These are phyloP conservation scores for Manis crassicaudata DNA, from an alignment of 2,797 vertebrate genomes.

Conservation along the genomic window DNA sequence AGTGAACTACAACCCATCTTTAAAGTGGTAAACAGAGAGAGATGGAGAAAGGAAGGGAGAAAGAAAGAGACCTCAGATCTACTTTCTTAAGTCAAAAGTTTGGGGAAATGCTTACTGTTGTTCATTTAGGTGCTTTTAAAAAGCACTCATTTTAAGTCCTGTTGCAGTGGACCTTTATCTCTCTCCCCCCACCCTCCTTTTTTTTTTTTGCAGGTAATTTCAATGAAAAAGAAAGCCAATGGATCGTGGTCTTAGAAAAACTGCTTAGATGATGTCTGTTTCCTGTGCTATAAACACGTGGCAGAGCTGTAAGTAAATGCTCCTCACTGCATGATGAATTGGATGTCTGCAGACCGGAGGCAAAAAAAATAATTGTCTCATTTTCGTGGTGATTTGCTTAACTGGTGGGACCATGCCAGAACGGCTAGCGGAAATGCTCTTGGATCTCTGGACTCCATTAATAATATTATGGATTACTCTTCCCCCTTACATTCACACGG, in stretches of 20 bases:
- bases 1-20: not conserved
- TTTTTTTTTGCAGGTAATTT: constrained; percentile 85
- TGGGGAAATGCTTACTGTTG: not conserved
- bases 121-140: not conserved
- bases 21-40: not conserved
- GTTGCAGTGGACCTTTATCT: constrained; percentile 34
- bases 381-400: constrained; percentile 89
- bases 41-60: too few species aligned
- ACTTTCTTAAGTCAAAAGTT: not conserved
- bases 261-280: constrained; percentile 84
- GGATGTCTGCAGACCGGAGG: constrained; percentile 89
- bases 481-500: constrained; percentile 90
- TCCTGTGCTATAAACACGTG: constrained; percentile 88
- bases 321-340: constrained; percentile 90
- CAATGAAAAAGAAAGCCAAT: constrained; percentile 87
- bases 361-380: constrained; percentile 91
- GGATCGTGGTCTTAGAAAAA: constrained; percentile 87
- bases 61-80: not conserved
- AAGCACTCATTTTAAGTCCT: not conserved
- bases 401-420: constrained; percentile 91
- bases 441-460: constrained; percentile 95
- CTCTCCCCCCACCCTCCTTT: constrained; percentile 71
- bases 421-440: constrained; percentile 91
- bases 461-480: constrained; percentile 98
- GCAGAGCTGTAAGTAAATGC: constrained; percentile 91